These are phyloP conservation scores for Cydia strobilella DNA, from an alignment of 1,140 invertebrate species.

Conservation along the genomic window DNA sequence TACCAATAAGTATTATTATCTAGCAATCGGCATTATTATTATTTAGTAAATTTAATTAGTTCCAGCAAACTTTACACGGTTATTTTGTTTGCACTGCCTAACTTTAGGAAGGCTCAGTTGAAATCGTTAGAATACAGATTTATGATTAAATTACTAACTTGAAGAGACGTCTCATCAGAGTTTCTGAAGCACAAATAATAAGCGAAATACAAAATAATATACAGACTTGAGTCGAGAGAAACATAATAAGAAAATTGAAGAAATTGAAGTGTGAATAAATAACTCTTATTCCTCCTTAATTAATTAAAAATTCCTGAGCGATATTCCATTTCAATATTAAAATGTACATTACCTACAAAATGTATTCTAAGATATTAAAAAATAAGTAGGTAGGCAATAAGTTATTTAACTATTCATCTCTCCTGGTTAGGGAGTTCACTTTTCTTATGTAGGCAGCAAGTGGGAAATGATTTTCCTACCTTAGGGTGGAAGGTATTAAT, in stretches of 20 bases:
- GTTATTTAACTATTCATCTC: too few relatives aligned
- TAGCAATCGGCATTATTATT: neutral
- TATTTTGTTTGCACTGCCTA: slow-evolving; percentile 13
- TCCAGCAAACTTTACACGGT: neutral
- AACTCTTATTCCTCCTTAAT: too few relatives aligned
- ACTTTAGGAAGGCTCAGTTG: slow-evolving; percentile 23
- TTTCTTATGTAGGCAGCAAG: too few relatives aligned
- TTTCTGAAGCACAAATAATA: slow-evolving; percentile 22
- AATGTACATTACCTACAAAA: too few relatives aligned
- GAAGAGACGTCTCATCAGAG: slow-evolving; percentile 19
- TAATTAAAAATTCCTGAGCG: too few relatives aligned
- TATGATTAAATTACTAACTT: slow-evolving; percentile 25
- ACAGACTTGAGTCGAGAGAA: neutral
- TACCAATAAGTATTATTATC: neutral
- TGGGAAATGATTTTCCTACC: too few relatives aligned
- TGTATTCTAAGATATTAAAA: too few relatives aligned
- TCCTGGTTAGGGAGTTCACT: too few relatives aligned
- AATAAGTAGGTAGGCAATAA: too few relatives aligned
- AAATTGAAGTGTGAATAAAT: neutral
- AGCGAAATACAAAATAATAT: slow-evolving; percentile 16
- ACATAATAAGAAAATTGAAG: neutral
- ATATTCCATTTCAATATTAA: too few relatives aligned
- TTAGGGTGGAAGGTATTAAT: too few relatives aligned
- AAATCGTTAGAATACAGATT: slow-evolving; percentile 12
- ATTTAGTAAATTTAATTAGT: neutral